Evolutionary conservation across 2,888 invertebrate species (phyloP), one percentile per base, ranked within the genome.

Genomic region (Limnephilus auricula): DNA sequence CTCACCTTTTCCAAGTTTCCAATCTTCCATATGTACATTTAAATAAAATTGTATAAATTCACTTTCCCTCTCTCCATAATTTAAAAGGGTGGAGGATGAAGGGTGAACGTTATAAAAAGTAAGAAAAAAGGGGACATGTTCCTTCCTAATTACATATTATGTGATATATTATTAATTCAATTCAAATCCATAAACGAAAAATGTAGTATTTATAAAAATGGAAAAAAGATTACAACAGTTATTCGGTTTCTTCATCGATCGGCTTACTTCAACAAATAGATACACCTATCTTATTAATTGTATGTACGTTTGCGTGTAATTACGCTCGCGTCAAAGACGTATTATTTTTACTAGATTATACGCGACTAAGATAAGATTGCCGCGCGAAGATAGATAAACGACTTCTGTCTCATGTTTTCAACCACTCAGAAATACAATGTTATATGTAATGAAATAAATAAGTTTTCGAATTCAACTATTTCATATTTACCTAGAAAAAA

Each of bases 181-280:
- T 45, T 13, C 4, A 25, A 18, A 50, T 50, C 50, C 25, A 65
- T 65, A 65, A 65, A n/a, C 25, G n/a, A 65, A 6, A 6, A 65
- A 25, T 65, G 65, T 65, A 6, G 25, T 65, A 65, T 65, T 65
- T 65, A 25, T 18, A 0, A 65, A 25, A 65, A 65, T 65, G 25
- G 25, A 25, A 65, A 65, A 65, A 9, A 65, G 65, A 65, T 65
- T 65, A 65, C 25, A 25, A 65, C 65, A 65, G 65, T 65, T 65
- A n/a, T 65, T 65, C 65, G 65, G 65, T 65, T 65, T 65, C 65
- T n/a, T 65, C 65, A 65, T 65, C 65, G 65, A 65, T 65, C 65
- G 65, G 65, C 50, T 65, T 65, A 65, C 50, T 65, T 65, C 50
- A 65, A 65, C 50, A 65, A 65, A 65, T 65, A 65, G 50, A 65